phyloP scores from a whole-genome alignment of 2,113 vertebrate species.

The Brachypodius melanocephalos region DNA sequence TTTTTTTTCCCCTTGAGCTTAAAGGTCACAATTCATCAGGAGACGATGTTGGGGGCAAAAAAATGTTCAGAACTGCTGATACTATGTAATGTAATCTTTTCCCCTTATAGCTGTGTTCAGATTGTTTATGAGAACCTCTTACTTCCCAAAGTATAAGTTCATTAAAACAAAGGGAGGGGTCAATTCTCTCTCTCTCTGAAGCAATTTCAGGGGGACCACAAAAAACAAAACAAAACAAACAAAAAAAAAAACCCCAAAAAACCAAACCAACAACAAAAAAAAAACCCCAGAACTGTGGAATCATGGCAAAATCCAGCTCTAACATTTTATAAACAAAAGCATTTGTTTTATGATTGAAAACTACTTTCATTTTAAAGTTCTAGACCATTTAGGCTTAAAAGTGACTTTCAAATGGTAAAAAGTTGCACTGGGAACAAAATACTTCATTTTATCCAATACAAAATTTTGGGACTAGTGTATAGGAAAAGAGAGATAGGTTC shows the following conservation, averaged over 20 bases:
- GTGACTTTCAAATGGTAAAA: background rate
- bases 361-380: conserved; percentile 1
- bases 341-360: conserved; percentile 42
- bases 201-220: background rate
- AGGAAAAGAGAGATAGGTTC: background rate
- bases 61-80: background rate
- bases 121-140: background rate
- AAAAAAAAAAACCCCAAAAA: background rate
- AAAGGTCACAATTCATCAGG: background rate
- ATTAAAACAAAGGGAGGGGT: background rate
- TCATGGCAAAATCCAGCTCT: background rate
- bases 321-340: conserved; percentile 15
- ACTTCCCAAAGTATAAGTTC: background rate
- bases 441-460: background rate
- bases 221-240: background rate
- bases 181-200: background rate
- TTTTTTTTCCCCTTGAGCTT: background rate
- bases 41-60: background rate
- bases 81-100: background rate
- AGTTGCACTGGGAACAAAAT: background rate
- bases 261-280: no score
- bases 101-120: background rate
- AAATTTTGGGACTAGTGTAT: background rate
- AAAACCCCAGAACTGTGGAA: background rate
- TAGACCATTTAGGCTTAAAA: conserved; percentile 9